These are phyloP conservation scores for Congeria kusceri DNA, from an alignment of 2,888 invertebrate genomes.

Conservation along the genomic window DNA sequence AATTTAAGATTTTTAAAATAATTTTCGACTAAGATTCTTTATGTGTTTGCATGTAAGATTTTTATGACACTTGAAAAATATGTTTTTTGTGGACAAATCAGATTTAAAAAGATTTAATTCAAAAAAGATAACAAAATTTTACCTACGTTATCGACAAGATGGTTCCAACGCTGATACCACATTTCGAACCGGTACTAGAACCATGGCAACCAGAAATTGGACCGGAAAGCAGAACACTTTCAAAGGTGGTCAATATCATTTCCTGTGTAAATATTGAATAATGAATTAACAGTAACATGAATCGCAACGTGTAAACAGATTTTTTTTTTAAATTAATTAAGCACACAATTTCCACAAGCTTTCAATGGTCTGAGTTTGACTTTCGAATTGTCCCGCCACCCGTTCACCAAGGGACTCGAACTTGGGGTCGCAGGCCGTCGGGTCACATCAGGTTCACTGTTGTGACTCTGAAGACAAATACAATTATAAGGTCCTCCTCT, in stretches of 20 bases:
- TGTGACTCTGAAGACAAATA: constrained; percentile 32
- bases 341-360: no score
- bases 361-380: neutral
- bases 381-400: constrained; percentile 44
- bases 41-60: no score
- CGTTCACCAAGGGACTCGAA: constrained; percentile 37
- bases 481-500: no score
- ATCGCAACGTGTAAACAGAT: no score
- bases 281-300: no score
- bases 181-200: neutral
- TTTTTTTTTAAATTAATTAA: no score
- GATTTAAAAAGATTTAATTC: no score
- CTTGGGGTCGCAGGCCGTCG: constrained; percentile 36
- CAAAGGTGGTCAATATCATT: constrained; percentile 44
- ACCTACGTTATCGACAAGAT: constrained; percentile 46
- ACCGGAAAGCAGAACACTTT: constrained; percentile 31
- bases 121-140: neutral
- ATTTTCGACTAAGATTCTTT: no score
- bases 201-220: constrained; percentile 23
- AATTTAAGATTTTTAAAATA: no score
- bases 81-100: no score
- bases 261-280: no score
- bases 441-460: constrained; percentile 41
- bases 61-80: no score
- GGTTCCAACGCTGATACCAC: constrained; percentile 40